Conservation (phyloP, 2,888 invertebrate species). For the Abrostola tripartita region DNA sequence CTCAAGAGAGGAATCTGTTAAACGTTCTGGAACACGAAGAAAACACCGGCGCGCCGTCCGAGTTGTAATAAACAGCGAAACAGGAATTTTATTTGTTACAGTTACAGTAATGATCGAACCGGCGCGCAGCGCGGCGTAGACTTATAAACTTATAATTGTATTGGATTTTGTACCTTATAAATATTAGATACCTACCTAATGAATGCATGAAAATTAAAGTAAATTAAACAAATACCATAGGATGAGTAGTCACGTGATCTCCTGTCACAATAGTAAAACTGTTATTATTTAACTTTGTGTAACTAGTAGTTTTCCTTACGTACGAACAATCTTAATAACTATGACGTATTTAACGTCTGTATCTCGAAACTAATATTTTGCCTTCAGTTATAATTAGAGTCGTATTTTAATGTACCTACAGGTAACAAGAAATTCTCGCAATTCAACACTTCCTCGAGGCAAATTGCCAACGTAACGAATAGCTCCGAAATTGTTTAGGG, state of each 20-base stretch:
- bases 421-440: slow-evolving; percentile 44
- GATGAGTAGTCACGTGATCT: no score
- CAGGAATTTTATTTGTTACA: slow-evolving; percentile 19
- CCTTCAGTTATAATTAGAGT: slow-evolving; percentile 40
- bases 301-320: no score
- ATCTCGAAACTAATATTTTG: slow-evolving; percentile 18
- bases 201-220: no score
- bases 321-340: not conserved
- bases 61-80: slow-evolving; percentile 16
- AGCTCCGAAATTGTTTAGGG: slow-evolving; percentile 8
- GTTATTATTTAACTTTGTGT: no score
- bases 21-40: slow-evolving; percentile 46
- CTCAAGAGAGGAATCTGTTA: slow-evolving; percentile 60
- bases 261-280: no score
- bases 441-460: slow-evolving; percentile 48
- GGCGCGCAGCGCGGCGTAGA: no score
- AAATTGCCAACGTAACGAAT: slow-evolving; percentile 42
- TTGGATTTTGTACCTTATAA: not conserved
- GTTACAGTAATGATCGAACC: slow-evolving; percentile 8
- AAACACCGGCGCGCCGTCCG: slow-evolving; percentile 15
- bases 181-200: not conserved
- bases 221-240: no score
- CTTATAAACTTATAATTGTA: slow-evolving; percentile 1
- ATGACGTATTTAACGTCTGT: not conserved
- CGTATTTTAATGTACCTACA: slow-evolving; percentile 32